These are phyloP conservation scores for Dryoscopus gambensis DNA, from an alignment of 2,113 vertebrate genomes.

Conservation along the genomic window DNA sequence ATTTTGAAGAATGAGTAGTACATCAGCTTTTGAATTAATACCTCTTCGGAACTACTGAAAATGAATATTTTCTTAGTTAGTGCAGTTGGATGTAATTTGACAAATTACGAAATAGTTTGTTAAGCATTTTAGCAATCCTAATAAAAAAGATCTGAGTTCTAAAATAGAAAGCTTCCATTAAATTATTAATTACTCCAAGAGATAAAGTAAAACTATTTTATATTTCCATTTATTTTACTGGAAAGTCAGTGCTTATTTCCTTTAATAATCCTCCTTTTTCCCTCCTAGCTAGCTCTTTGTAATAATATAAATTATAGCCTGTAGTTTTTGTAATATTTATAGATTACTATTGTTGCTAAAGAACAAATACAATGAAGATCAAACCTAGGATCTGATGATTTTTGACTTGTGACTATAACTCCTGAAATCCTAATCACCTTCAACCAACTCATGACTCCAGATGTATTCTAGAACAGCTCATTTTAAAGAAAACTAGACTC, in stretches of 20 bases:
- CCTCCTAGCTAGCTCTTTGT: neutral
- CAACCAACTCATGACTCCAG: neutral
- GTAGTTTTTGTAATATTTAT: conserved; percentile 2
- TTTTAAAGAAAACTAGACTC: neutral
- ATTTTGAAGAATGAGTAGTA: neutral
- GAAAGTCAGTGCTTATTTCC: neutral
- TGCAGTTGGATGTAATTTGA: conserved; percentile 63
- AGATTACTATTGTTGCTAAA: neutral
- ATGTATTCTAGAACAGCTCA: neutral
- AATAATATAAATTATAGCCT: neutral
- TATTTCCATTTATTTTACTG: conserved; percentile 37
- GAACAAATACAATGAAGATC: neutral
- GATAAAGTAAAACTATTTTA: conserved; percentile 50
- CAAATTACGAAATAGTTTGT: conserved; percentile 62
- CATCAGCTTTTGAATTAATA: conserved; percentile 11
- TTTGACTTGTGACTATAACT: neutral
- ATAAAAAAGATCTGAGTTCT: conserved; percentile 62
- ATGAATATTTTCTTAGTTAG: conserved; percentile 65
- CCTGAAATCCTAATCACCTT: neutral
- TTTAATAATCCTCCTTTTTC: neutral
- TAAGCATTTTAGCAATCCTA: conserved; percentile 53
- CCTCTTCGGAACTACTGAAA: conserved; percentile 26
- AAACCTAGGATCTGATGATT: neutral
- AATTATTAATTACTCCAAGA: conserved; percentile 54
- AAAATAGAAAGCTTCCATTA: conserved; percentile 52